phyloP scores from a whole-genome alignment of 2,797 vertebrate genomes.

The Mustela erminea region DNA sequence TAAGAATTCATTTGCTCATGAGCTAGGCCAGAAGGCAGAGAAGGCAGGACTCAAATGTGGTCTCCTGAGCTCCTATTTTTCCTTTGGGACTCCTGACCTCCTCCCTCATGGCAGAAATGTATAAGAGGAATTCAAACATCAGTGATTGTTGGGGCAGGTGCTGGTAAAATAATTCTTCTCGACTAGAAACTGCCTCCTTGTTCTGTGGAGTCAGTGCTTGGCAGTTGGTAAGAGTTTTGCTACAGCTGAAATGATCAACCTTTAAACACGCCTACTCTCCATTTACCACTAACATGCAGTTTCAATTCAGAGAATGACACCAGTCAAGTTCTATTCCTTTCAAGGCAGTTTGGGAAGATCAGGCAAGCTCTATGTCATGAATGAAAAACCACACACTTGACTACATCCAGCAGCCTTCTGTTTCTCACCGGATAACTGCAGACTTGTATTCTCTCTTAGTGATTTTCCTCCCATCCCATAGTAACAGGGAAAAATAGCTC shows the following conservation, averaged over 20 bases:
- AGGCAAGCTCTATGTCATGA: background rate
- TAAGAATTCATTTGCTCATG: background rate
- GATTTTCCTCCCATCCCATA: background rate
- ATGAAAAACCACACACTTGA: background rate
- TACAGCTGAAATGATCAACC: constrained; percentile 82
- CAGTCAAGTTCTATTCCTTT: constrained; percentile 66
- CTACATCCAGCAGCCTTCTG: background rate
- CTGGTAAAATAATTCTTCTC: constrained; percentile 43
- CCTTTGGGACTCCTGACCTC: background rate
- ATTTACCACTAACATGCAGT: constrained; percentile 68
- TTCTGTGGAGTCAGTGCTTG: constrained; percentile 52
- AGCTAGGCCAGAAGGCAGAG: background rate
- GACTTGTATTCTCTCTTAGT: background rate
- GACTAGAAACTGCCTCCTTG: constrained; percentile 42
- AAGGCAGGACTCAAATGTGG: background rate
- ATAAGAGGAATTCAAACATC: background rate
- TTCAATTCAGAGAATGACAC: constrained; percentile 71
- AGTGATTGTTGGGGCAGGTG: background rate
- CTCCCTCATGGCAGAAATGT: background rate
- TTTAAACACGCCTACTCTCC: constrained; percentile 79
- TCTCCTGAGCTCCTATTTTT: background rate
- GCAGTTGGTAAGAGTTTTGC: constrained; percentile 78
- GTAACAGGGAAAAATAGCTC: background rate
- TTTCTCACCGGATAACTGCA: background rate
- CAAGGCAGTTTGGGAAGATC: constrained; percentile 16